phyloP scores from a whole-genome alignment of 2,797 vertebrate species.

The Eulemur albifrons region DNA sequence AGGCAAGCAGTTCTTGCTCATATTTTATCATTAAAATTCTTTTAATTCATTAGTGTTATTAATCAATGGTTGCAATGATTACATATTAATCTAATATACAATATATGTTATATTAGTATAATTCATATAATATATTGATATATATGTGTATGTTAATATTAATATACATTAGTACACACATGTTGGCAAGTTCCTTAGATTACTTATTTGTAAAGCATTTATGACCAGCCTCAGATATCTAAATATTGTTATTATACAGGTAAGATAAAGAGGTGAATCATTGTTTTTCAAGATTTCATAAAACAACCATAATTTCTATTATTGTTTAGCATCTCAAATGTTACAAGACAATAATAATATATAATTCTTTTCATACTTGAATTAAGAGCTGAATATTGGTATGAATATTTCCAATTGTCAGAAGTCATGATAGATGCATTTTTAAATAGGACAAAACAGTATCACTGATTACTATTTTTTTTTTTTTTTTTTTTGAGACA shows the following conservation, averaged over 20 bases:
- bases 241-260: not conserved
- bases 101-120: not conserved
- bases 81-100: not conserved
- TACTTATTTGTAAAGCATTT: not conserved
- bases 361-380: not conserved
- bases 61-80: not conserved
- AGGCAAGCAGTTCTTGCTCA: not conserved
- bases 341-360: not conserved
- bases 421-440: not conserved
- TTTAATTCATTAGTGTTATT: not conserved
- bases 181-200: not conserved
- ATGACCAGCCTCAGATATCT: not conserved
- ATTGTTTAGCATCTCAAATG: not conserved
- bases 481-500: no score
- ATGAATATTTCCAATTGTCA: not conserved
- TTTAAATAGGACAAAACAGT: not conserved
- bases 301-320: not conserved
- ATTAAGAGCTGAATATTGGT: not conserved
- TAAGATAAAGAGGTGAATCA: not conserved
- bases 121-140: not conserved
- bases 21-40: not conserved
- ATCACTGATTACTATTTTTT: not conserved
- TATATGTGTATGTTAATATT: not conserved
- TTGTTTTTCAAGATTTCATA: not conserved
- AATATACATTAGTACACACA: not conserved